Base-by-base conservation (phyloP, 2,888 invertebrate genomes). In the Heptascelio sp. region DNA sequence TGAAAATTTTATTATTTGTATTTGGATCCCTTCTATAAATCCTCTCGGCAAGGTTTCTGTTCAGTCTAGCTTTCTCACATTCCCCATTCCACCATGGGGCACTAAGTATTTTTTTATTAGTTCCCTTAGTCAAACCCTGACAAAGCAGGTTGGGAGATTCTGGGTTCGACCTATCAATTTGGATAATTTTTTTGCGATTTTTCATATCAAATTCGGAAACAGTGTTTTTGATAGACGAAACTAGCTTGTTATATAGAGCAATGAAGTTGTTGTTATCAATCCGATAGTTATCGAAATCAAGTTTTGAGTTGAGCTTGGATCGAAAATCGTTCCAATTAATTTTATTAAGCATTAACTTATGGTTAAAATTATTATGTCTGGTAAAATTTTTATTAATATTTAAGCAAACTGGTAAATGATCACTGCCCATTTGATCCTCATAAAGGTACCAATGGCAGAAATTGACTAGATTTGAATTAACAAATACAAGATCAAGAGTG, bases 61-160 rank as follows among this genome's bases (percentile, higher is more conserved):
- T 43, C 19, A 57, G 40, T 2, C 21, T 65, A 13, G 57, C 55
- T 26, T 53, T 6, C 19, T 40, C 53, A 30, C 78, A 71, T 6
- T 68, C 19, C 1, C n/a, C 17, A 21, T 70, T 62, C 80, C 67
- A 67, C 68, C 75, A 80, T 1, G 67, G 64, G 3, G 13, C 37
- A 37, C 13, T 21, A 17, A 4, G 11, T 4, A 21, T 19, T 49
- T 49, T 30, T 30, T 30, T n/a, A n/a, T n/a, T n/a, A n/a, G n/a
- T n/a, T n/a, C n/a, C n/a, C n/a, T n/a, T n/a, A n/a, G n/a, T n/a
- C n/a, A n/a, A n/a, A n/a, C n/a, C n/a, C n/a, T n/a, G n/a, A n/a
- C n/a, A n/a, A n/a, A n/a, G n/a, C n/a, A n/a, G n/a, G n/a, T n/a
- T n/a, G n/a, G n/a, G n/a, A n/a, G n/a, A n/a, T n/a, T n/a, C n/a